Percentiles rank a stretch among this genome's conserved stretches.
Conservation (phyloP, 2,113 vertebrate genomes). For the Stegastes partitus region DNA sequence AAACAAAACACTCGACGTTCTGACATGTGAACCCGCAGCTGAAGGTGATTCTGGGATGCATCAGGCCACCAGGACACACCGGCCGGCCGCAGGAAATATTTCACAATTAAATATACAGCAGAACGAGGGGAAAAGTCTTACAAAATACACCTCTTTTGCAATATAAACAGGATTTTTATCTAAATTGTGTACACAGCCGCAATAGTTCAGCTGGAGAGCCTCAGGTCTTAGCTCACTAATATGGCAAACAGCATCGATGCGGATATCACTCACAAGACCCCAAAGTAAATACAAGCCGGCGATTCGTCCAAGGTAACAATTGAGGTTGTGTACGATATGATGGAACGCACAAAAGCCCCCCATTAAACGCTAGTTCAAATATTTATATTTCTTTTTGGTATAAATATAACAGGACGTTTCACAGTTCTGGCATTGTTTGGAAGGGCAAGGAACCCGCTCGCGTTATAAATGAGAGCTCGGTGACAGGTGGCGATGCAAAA, state of each 20-base stretch:
- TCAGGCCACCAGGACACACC: constrained; percentile 56
- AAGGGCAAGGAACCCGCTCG: constrained; percentile 62
- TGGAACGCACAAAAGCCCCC: constrained; percentile 57
- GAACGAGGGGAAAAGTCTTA: constrained; percentile 57
- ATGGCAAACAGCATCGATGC: constrained; percentile 73
- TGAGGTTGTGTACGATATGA: constrained; percentile 81
- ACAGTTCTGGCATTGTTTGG: constrained; percentile 81
- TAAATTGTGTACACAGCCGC: constrained; percentile 79
- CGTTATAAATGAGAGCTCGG: constrained; percentile 71
- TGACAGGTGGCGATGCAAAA: constrained; percentile 78
- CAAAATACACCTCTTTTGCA: constrained; percentile 84
- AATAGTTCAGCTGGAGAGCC: constrained; percentile 79
- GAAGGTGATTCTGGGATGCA: constrained; percentile 57
- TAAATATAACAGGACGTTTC: constrained; percentile 83
- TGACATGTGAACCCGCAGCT: neutral
- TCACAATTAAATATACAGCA: constrained; percentile 79
- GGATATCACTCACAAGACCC: constrained; percentile 75
- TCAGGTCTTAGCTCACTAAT: constrained; percentile 79
- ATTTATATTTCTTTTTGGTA: constrained; percentile 84
- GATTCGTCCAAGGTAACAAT: constrained; percentile 84
- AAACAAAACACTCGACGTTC: neutral
- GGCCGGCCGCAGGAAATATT: constrained; percentile 70
- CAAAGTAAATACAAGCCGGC: constrained; percentile 79
- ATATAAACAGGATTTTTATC: constrained; percentile 84
- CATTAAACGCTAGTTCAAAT: constrained; percentile 83